Conservation (phyloP, 2,113 vertebrate genomes). For the Neolamprologus kungweensis region DNA sequence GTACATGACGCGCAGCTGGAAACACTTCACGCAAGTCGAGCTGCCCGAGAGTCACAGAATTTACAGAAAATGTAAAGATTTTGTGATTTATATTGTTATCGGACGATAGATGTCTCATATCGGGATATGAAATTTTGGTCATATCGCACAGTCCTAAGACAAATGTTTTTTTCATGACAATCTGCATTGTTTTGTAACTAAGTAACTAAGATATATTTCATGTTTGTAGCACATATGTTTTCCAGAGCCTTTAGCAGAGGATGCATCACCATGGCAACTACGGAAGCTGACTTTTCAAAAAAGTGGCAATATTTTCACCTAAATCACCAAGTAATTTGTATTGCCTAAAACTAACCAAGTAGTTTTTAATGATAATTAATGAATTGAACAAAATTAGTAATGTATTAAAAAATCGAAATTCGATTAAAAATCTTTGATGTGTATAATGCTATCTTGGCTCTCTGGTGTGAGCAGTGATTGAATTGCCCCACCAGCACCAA, state of each 20-base stretch:
- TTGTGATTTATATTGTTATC: no score
- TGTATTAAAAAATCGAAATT: not conserved
- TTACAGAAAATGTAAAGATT: no score
- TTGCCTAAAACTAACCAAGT: not conserved
- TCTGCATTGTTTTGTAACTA: not conserved
- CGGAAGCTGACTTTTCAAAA: not conserved
- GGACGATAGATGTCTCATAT: no score
- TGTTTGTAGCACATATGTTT: not conserved
- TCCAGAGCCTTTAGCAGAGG: not conserved
- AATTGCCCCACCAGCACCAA: not conserved
- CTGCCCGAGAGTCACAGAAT: no score
- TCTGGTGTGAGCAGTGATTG: not conserved
- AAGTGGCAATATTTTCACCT: not conserved
- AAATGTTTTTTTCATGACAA: not conserved
- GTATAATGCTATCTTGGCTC: not conserved
- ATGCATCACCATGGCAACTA: not conserved
- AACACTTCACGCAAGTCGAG: no score
- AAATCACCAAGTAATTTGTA: not conserved
- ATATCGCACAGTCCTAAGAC: not conserved
- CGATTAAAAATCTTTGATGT: not conserved
- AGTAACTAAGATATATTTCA: not conserved
- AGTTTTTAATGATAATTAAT: not conserved
- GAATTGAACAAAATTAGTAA: not conserved
- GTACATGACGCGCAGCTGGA: no score
- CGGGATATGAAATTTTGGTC: no score